Base-by-base conservation (phyloP, 92 coral and sea anemone genomes). In the Parazoanthus darwini region DNA sequence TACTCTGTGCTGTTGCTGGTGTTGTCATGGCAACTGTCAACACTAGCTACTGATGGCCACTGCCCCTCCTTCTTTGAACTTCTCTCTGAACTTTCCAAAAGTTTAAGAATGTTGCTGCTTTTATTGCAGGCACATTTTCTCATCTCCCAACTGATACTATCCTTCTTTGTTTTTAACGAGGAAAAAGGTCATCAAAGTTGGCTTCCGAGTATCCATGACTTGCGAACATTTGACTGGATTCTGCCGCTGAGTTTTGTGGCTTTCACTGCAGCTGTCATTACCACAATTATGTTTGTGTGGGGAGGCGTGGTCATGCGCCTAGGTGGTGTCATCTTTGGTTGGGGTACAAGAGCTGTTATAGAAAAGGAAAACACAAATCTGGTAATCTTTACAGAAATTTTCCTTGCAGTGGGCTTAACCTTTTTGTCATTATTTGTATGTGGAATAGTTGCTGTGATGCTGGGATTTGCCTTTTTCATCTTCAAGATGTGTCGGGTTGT, bases 31-130 rank as follows among this genome's bases (percentile, higher is more conserved):
- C 98, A 97, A 86, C 85, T 97, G 35, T 94, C 95, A 38, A 88
- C 94, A 63, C 29, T 95, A 78, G 93, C 90, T 16, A 81, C 79
- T 77, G 83, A 87, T 16, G 91, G 88, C 73, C 75, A 86, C 38
- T 94, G 97, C 86, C 92, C 86, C 42, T 94, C 98, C 33, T 90
- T 94, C 92, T 97, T 95, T 80, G 93, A 89, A 87, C 96, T 95
- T 29, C 78, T 91, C 36, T 73, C 94, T 3, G 90, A 90, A 38
- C 58, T 82, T 20, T 67, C 96, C 33, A 90, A 88, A 86, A 93
- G 98, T 74, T 63, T 92, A 20, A 90, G 96, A 90, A 95, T 93
- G 22, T 86, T 95, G 70, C 93, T 95, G 11, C 91, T 95, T n/a
- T 85, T 95, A 63, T 43, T 89, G 10, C 98, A 95, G 89, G 94